Conservation (phyloP, 2,797 vertebrate genomes). For the Carcharodon carcharias region DNA sequence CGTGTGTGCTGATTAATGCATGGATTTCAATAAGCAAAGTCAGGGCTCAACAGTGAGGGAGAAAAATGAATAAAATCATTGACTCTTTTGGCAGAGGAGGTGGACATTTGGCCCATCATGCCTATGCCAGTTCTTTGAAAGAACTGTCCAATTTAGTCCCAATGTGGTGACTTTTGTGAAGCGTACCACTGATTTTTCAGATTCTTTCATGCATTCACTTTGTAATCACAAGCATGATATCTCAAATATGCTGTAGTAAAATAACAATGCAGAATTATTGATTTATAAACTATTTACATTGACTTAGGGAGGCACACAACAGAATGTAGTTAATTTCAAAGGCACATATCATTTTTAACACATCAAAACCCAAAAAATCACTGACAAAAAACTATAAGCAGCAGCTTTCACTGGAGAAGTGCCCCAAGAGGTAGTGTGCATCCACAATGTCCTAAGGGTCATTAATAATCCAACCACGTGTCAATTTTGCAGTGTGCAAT, state of each 20-base stretch:
- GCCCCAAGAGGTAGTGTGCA: neutral
- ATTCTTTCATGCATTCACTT: neutral
- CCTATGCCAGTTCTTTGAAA: neutral
- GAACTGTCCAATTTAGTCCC: neutral
- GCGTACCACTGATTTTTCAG: neutral
- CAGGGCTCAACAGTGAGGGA: neutral
- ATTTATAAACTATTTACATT: neutral
- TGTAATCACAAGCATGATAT: neutral
- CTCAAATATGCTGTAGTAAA: neutral
- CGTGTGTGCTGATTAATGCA: neutral
- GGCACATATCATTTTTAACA: neutral
- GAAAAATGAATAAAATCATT: neutral
- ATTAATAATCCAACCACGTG: neutral
- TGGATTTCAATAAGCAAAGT: neutral
- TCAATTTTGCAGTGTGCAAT: neutral
- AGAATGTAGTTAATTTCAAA: neutral
- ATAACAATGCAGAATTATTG: neutral
- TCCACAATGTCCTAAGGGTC: neutral
- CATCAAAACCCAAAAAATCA: neutral
- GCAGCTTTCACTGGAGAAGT: neutral
- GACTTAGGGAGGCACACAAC: neutral
- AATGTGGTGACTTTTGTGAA: neutral
- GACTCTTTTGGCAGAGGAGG: neutral
- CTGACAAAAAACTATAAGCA: neutral
- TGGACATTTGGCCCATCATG: neutral